Conservation (phyloP, 2,888 invertebrate genomes). For the Ectobius pallidus region DNA sequence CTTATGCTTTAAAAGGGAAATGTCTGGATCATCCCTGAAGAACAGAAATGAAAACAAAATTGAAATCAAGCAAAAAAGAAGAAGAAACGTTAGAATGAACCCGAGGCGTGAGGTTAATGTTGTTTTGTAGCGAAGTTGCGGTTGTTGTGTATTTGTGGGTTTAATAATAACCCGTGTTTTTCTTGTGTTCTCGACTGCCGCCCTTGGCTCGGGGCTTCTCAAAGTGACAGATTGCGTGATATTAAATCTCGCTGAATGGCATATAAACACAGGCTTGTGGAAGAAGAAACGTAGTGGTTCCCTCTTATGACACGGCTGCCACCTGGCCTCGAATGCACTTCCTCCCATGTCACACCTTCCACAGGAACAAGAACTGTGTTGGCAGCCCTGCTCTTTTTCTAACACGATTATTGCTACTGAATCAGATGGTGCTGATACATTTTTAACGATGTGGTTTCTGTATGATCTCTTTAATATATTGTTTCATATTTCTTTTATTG, state of each 20-base stretch:
- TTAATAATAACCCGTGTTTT: not conserved
- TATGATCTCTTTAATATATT: too few species aligned
- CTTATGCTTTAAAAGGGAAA: too few species aligned
- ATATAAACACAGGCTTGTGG: constrained; percentile 3
- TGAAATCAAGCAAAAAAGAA: too few species aligned
- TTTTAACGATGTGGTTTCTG: too few species aligned
- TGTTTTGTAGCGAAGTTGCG: not conserved
- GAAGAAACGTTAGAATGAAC: not conserved
- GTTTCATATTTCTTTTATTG: too few species aligned
- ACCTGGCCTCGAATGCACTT: not conserved
- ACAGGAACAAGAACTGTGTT: not conserved
- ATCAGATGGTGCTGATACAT: too few species aligned
- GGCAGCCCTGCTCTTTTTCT: too few species aligned
- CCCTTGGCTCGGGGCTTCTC: not conserved
- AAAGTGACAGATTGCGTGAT: constrained; percentile 28
- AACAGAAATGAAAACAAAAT: not conserved
- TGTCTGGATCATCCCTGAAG: too few species aligned
- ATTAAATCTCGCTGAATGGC: constrained; percentile 4
- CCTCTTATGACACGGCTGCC: constrained; percentile 11
- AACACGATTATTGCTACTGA: too few species aligned
- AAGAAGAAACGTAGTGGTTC: not conserved
- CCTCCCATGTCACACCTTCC: not conserved
- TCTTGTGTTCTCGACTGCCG: not conserved
- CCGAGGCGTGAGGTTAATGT: constrained; percentile 13
- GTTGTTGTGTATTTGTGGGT: not conserved